phyloP scores from a whole-genome alignment of 2,113 vertebrate species.

The Gila orcuttii region DNA sequence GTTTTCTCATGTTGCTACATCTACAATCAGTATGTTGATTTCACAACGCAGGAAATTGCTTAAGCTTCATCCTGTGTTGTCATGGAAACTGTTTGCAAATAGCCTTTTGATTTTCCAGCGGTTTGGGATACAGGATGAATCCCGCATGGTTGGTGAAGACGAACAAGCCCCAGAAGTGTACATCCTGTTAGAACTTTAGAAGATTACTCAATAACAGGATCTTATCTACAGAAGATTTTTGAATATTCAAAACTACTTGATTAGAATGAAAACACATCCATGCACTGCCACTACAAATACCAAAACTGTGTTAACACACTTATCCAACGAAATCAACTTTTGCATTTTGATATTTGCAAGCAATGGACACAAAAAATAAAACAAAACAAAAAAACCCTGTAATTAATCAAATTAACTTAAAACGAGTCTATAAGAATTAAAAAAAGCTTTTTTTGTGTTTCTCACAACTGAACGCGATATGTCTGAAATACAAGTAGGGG shows the following conservation, averaged over 20 bases:
- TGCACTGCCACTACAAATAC: background rate
- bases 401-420: no score
- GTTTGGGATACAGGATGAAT: background rate
- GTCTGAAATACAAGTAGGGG: background rate
- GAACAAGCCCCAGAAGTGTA: background rate
- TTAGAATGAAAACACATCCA: background rate
- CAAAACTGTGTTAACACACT: background rate
- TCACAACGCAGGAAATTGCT: slow-evolving; percentile 17
- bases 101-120: background rate
- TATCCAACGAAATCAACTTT: background rate
- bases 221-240: background rate
- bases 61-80: slow-evolving; percentile 51
- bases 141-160: background rate
- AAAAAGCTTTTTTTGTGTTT: background rate
- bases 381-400: no score
- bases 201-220: background rate
- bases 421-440: background rate
- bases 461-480: no score
- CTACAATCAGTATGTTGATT: slow-evolving; percentile 30
- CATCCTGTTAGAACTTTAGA: background rate
- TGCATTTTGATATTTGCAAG: background rate
- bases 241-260: background rate
- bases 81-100: slow-evolving; percentile 55
- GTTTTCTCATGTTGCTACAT: slow-evolving; percentile 15
- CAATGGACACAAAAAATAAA: background rate